Base-by-base conservation (phyloP, 2,113 vertebrate species). In the Lathamus discolor region DNA sequence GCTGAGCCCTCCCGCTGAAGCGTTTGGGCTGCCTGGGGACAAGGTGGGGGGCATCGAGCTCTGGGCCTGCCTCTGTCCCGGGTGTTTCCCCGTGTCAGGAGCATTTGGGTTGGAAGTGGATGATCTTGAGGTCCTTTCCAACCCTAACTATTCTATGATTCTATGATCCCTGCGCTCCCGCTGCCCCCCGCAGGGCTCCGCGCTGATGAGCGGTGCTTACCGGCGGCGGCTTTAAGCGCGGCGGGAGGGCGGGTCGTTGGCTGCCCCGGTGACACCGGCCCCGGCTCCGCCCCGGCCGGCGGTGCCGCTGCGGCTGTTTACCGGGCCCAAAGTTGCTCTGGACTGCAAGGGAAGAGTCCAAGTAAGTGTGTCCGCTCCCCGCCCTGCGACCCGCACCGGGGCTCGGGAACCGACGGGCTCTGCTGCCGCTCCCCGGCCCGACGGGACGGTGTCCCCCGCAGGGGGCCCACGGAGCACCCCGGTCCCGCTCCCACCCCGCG, bases 221-320 rank as follows among this genome's bases (percentile, higher is more conserved):
- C 28, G 11, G 54, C 94, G 54, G 83, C 23, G 44, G 87, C 92
- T 95, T 88, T 92, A 93, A 97, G 55, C 11, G 68, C n/a, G 46
- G 33, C 8, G 35, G 64, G 82, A 12, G 31, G 54, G 54, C 54
- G 54, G 54, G 54, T 33, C 12, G 19, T 33, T 33, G 54, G 68
- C 3, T 55, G 31, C 0, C 41, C n/a, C 48, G 2, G 7, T 17
- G 51, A n/a, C 72, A 19, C 52, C 41, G 41, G 44, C 44, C 7
- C 85, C 76, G 20, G 15, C 74, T 67, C 91, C 90, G 90, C n/a
- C 61, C 80, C 64, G 81, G n/a, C 94, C 28, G 87, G 82, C 91
- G 94, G 80, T 20, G 89, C 59, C 86, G 91, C 86, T 96, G 96
- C 55, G 82, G 91, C 86, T 96, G 97, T 95, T 97, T 79, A 83